A percentile compares a stretch with the other conserved stretches of the same genome.
Conservation (phyloP, 2,888 invertebrate species). For the Eristalis pertinax region DNA sequence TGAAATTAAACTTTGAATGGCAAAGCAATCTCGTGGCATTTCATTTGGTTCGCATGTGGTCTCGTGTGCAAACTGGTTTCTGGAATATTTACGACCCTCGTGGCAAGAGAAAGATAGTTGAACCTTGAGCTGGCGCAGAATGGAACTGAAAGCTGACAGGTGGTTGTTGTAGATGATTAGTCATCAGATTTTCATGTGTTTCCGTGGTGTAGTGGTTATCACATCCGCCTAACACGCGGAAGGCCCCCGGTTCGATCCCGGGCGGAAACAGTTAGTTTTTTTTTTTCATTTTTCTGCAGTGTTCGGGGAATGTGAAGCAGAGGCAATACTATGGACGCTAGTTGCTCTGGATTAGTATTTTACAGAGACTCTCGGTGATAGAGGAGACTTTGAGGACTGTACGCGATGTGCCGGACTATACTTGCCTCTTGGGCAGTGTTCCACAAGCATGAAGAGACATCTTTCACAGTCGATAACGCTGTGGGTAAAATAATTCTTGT, state of each 20-base stretch:
- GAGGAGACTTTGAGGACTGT: too few relatives aligned
- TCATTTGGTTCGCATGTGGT: background rate
- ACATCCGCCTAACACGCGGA: constrained; percentile 82
- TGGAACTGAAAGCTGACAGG: background rate
- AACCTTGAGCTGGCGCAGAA: background rate
- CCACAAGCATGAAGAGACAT: too few relatives aligned
- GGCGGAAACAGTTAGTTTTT: constrained; percentile 78
- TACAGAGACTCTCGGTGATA: too few relatives aligned
- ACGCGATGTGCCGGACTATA: too few relatives aligned
- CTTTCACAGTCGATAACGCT: too few relatives aligned
- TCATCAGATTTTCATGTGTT: constrained; percentile 72
- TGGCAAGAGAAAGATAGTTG: background rate
- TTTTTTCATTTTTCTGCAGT: background rate
- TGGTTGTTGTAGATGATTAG: background rate
- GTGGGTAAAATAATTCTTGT: too few relatives aligned
- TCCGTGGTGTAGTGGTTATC: constrained; percentile 82
- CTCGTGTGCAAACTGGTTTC: background rate
- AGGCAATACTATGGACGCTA: too few relatives aligned
- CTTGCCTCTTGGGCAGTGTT: too few relatives aligned
- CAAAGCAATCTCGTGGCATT: background rate
- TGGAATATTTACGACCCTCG: background rate
- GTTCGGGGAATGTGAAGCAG: too few relatives aligned
- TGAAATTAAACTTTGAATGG: background rate
- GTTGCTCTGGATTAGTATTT: too few relatives aligned
- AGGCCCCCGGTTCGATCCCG: constrained; percentile 83